Conservation (phyloP, 1,140 invertebrate species). For the Paraescarpia echinospica region DNA sequence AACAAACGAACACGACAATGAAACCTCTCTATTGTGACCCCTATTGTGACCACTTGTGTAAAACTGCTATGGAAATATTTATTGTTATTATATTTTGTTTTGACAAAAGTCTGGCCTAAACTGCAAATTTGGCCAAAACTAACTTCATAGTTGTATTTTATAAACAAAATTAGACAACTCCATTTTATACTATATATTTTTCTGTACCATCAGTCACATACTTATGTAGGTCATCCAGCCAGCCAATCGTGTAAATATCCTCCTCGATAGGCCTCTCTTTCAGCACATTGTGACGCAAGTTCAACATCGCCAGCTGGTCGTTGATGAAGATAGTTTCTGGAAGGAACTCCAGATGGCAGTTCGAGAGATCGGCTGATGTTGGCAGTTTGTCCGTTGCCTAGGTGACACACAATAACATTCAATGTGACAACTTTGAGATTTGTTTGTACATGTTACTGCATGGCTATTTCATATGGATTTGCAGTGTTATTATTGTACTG, state of each 20-base stretch:
- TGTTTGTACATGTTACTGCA: background rate
- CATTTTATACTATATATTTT: no score
- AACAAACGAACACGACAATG: slow-evolving; percentile 29
- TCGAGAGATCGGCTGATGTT: slow-evolving; percentile 55
- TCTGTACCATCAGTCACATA: background rate
- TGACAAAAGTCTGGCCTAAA: no score
- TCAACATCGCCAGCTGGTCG: slow-evolving; percentile 51
- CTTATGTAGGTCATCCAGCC: slow-evolving; percentile 51
- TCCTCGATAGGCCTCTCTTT: slow-evolving; percentile 54
- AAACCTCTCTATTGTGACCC: background rate
- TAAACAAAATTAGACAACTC: no score
- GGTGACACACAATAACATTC: slow-evolving; percentile 9
- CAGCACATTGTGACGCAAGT: slow-evolving; percentile 55
- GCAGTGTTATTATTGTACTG: no score
- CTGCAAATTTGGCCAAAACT: no score
- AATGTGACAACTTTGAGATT: background rate
- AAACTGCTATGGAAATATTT: no score
- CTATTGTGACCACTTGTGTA: no score
- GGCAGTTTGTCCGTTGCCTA: slow-evolving; percentile 57
- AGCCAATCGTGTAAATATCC: slow-evolving; percentile 57
- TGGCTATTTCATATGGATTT: no score
- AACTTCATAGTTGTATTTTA: no score
- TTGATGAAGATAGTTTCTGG: slow-evolving; percentile 58
- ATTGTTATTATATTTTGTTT: no score
- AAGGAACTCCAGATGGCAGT: slow-evolving; percentile 57